A percentile compares a stretch with the other conserved stretches of the same genome.
phyloP scores from a whole-genome alignment of 1,140 invertebrate species.

The Brachionus sp. region DNA sequence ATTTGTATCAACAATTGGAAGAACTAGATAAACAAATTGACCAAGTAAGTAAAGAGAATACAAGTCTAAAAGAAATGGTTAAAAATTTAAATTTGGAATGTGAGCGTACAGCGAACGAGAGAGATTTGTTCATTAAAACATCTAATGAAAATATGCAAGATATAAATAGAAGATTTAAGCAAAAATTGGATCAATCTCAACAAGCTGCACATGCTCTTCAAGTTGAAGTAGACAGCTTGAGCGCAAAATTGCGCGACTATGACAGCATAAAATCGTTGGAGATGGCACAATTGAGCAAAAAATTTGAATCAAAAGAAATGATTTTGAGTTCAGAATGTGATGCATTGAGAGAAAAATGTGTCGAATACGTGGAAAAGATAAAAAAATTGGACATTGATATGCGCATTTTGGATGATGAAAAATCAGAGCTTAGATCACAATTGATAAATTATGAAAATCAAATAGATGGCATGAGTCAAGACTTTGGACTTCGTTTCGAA shows the following conservation, averaged over 20 bases:
- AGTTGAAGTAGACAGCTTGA: not conserved
- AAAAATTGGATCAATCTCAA: not conserved
- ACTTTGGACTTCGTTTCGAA: not conserved
- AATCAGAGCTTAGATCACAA: not conserved
- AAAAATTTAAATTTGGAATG: not conserved
- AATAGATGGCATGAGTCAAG: not conserved
- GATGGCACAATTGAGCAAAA: not conserved
- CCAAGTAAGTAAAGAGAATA: not conserved
- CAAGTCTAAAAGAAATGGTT: not conserved
- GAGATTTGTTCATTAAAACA: conserved; percentile 13
- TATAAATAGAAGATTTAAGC: not conserved
- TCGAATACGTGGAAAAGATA: not conserved
- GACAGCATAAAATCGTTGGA: not conserved
- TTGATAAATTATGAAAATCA: conserved; percentile 2
- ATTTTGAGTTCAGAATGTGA: not conserved
- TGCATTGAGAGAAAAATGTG: not conserved
- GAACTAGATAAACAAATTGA: not conserved
- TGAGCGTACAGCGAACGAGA: not conserved
- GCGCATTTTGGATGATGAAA: not conserved
- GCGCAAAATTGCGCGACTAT: not conserved
- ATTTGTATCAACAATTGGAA: not conserved
- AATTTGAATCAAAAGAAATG: not conserved
- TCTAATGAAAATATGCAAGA: not conserved
- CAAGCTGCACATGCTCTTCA: not conserved
- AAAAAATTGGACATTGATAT: not conserved